These are phyloP conservation scores for Frieseomelitta varia DNA, from an alignment of 1,140 invertebrate genomes.

Conservation along the genomic window DNA sequence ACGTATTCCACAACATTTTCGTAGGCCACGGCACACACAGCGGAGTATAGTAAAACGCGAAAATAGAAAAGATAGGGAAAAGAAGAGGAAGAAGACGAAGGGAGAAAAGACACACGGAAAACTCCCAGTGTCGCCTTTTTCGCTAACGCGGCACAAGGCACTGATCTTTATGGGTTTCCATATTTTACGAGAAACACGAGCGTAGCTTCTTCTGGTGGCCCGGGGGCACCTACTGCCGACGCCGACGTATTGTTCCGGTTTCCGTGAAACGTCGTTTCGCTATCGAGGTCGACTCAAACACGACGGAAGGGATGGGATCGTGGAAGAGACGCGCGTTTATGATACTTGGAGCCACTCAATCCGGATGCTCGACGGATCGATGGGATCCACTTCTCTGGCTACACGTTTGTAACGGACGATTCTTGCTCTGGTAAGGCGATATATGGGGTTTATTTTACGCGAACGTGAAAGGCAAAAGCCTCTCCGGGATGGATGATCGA, in stretches of 20 bases:
- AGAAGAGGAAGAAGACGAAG: too few species aligned
- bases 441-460: neutral
- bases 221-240: constrained; percentile 32
- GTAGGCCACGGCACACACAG: neutral
- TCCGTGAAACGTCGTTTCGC: constrained; percentile 42
- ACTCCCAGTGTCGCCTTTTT: constrained; percentile 55
- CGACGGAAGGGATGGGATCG: constrained; percentile 8
- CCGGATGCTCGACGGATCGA: constrained; percentile 20
- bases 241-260: constrained; percentile 63
- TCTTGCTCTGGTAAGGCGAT: constrained; percentile 10
- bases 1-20: neutral
- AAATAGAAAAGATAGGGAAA: neutral
- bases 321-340: neutral
- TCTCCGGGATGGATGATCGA: neutral
- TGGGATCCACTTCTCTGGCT: constrained; percentile 4
- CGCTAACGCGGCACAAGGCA: constrained; percentile 58
- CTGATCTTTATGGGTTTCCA: constrained; percentile 68
- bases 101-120: constrained; percentile 42
- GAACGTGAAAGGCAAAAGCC: neutral
- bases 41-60: neutral
- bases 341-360: constrained; percentile 18
- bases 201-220: constrained; percentile 50
- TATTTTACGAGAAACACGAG: constrained; percentile 65
- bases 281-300: constrained; percentile 22
- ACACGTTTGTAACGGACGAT: neutral